Base-by-base conservation (phyloP, 2,888 invertebrate genomes). In the Eilema griseolum region DNA sequence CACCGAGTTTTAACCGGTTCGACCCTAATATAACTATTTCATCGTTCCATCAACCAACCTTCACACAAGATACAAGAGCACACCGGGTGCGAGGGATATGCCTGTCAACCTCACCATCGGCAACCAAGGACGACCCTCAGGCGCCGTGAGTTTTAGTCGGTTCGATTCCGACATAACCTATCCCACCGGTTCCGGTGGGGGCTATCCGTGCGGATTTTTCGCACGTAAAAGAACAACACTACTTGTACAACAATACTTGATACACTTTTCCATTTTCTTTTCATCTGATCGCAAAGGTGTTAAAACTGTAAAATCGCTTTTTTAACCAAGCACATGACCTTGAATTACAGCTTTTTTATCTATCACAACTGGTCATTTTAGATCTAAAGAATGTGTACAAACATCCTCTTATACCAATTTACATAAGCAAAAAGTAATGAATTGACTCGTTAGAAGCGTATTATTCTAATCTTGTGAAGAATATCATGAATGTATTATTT, bases 401-500 rank as follows among this genome's bases (percentile, higher is more conserved):
- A 24, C 24, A 57, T 66, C 24, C 23, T 57, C 57, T 37, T 57
- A 24, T 24, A 20, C 10, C 57, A 66, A 61, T 24, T 24, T 57
- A 24, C 56, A 65, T 56, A 23, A 46, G 61, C 26, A 61, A 46
- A 61, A 23, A 24, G 33, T 26, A 59, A 33, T 59, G 12, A 26
- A 66, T 28, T 41, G 37, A 28, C 41, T 60, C 41, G 41, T 60
- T 41, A 66, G 33, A 60, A 11, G 14, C 37, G 11, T 60, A 46
- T 24, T 60, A 66, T 26, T 41, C 28, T 28, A 41, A 41, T 24
- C 10, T 31, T 4, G 16, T 57, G n/a, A 57, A 37, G 67, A 68
- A 31, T 46, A 67, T 67, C 67, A 59, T 67, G 23, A 28, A 60
- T 61, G 23, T 60, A 28, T 61, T 31, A 28, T 23, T 46, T 63